Conservation (phyloP, 2,797 vertebrate genomes). For the Spinibarbus caldwelli region DNA sequence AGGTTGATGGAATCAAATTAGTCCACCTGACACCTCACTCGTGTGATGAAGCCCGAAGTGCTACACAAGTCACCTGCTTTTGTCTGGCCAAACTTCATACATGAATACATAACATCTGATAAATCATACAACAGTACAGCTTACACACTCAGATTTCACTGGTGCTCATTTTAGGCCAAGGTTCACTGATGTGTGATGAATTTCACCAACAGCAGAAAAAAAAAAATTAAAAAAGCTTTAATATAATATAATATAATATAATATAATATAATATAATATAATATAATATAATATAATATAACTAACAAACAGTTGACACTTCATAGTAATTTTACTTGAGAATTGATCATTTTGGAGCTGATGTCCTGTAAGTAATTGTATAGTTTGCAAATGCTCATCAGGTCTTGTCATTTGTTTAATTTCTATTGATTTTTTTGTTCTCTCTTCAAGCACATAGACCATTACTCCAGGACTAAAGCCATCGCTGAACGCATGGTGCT, state of each 20-base stretch:
- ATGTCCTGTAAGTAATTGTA: neutral
- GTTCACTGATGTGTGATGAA: neutral
- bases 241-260: too few relatives aligned
- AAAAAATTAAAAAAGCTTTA: too few relatives aligned
- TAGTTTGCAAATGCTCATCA: neutral
- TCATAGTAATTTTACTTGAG: neutral
- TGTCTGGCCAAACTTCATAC: slow-evolving; percentile 10
- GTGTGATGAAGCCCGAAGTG: neutral
- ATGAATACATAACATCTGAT: slow-evolving; percentile 36
- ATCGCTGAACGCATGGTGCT: slow-evolving; percentile 91
- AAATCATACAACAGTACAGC: slow-evolving; percentile 29
- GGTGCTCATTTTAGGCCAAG: neutral
- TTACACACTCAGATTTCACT: slow-evolving; percentile 25
- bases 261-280: neutral
- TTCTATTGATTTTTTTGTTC: neutral
- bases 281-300: neutral
- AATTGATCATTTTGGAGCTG: neutral
- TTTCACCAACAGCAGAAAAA: too few relatives aligned
- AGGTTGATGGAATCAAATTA: slow-evolving; percentile 42
- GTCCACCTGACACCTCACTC: slow-evolving; percentile 44
- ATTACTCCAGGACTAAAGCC: slow-evolving; percentile 95
- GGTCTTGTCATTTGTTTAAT: neutral
- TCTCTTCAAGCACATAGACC: slow-evolving; percentile 85
- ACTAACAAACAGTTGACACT: too few relatives aligned
- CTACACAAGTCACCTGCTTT: slow-evolving; percentile 21